Evolutionary conservation across 2,797 vertebrate species (phyloP).

Genomic region (Chelmon rostratus): DNA sequence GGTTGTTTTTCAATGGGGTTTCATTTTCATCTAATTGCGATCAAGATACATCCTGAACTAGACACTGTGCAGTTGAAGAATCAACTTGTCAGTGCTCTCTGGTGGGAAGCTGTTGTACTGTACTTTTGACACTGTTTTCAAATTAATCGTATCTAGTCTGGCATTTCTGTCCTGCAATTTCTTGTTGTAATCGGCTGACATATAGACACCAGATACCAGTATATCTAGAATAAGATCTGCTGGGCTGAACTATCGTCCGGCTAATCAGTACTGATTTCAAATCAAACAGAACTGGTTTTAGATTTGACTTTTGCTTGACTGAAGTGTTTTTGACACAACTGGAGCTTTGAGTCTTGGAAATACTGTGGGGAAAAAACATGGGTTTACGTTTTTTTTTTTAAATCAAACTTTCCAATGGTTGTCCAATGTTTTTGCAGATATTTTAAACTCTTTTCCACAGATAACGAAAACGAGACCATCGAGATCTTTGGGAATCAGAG

Average conservation of each 20-base stretch:
- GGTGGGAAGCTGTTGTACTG: constrained; percentile 6
- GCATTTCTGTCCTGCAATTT: neutral
- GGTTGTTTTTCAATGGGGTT: neutral
- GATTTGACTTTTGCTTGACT: neutral
- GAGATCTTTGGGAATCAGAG: constrained; percentile 75
- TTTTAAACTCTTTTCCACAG: constrained; percentile 76
- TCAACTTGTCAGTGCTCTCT: neutral
- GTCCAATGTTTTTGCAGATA: constrained; percentile 21
- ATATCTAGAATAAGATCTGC: neutral
- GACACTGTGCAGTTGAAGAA: neutral
- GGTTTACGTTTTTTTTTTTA: neutral
- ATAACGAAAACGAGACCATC: constrained; percentile 72
- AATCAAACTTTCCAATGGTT: neutral
- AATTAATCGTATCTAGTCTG: neutral
- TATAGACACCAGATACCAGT: neutral
- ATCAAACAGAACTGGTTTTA: neutral
- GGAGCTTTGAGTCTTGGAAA: constrained; percentile 2
- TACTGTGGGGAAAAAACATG: neutral
- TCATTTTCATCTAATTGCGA: neutral
- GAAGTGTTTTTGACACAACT: neutral
- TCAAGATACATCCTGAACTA: neutral
- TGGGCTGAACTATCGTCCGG: neutral
- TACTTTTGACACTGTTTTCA: neutral
- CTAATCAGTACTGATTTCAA: neutral
- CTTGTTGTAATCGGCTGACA: neutral